These are phyloP conservation scores for Drosophila meridionalis DNA, from an alignment of 2,888 invertebrate genomes.

Conservation along the genomic window DNA sequence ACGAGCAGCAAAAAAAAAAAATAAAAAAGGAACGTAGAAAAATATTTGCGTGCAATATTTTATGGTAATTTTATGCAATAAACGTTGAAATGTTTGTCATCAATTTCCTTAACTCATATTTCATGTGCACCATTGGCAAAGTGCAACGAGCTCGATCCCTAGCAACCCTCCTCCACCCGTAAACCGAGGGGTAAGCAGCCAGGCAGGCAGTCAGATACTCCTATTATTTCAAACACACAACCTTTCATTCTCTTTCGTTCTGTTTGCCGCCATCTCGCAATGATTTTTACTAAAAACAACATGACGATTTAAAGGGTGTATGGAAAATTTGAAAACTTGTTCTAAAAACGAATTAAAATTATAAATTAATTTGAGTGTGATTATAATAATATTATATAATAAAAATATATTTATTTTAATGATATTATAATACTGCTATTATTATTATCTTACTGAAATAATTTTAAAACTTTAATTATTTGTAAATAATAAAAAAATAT, in stretches of 20 bases:
- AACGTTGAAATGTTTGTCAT: slow-evolving; percentile 79
- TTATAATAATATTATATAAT: too few species aligned
- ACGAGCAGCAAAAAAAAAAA: slow-evolving; percentile 33
- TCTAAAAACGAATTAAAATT: too few species aligned
- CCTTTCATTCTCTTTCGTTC: slow-evolving; percentile 9
- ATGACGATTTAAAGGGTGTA: slow-evolving; percentile 41
- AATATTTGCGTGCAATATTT: slow-evolving; percentile 72
- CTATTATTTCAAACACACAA: slow-evolving; percentile 57
- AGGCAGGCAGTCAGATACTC: slow-evolving; percentile 16
- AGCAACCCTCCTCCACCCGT: background rate
- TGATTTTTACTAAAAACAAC: slow-evolving; percentile 38
- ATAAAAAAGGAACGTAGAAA: slow-evolving; percentile 11
- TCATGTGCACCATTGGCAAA: slow-evolving; percentile 68
- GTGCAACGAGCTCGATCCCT: slow-evolving; percentile 5
- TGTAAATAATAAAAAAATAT: too few species aligned
- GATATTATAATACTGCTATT: too few species aligned
- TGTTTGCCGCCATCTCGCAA: slow-evolving; percentile 31
- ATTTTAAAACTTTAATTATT: too few species aligned
- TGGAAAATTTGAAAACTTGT: background rate
- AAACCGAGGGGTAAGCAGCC: background rate
- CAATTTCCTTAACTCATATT: slow-evolving; percentile 79
- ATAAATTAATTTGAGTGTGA: too few species aligned
- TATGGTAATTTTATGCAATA: slow-evolving; percentile 81
- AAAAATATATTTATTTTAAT: too few species aligned
- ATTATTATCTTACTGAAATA: too few species aligned